Conservation (phyloP, 2,797 vertebrate genomes). For the Megaceryle alcyon region DNA sequence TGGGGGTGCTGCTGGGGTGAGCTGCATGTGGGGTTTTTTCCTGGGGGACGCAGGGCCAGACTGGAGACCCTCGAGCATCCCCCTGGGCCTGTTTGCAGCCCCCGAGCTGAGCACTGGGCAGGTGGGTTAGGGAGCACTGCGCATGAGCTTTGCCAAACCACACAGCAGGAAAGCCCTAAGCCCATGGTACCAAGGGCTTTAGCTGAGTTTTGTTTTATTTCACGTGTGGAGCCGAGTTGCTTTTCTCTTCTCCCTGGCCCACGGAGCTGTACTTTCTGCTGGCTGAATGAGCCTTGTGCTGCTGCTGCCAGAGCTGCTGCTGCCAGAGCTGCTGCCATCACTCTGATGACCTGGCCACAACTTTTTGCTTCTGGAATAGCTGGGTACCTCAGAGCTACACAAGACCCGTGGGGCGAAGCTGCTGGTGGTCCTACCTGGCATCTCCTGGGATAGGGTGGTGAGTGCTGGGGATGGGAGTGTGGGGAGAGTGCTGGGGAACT, state of each 20-base stretch:
- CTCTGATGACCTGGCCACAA: accelerated
- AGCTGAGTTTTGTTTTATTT: background rate
- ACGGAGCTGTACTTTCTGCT: background rate
- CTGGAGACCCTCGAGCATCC: background rate
- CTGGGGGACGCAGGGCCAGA: accelerated
- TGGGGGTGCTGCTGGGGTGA: background rate
- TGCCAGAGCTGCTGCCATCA: background rate
- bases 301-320: background rate
- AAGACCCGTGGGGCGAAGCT: accelerated
- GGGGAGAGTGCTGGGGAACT: too few relatives aligned
- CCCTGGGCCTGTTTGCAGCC: background rate
- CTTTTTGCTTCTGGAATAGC: background rate
- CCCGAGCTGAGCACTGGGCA: background rate
- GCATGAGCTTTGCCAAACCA: background rate
- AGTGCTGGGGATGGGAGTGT: background rate
- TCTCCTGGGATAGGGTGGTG: background rate
- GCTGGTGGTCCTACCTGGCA: background rate
- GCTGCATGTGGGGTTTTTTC: background rate
- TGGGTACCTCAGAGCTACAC: accelerated
- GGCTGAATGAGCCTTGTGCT: accelerated
- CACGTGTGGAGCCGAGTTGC: background rate
- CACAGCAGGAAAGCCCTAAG: background rate
- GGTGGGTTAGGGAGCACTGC: background rate
- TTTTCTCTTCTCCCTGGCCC: background rate
- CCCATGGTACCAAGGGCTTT: accelerated